Conservation (phyloP, 2,113 vertebrate genomes). For the Sander vitreus region DNA sequence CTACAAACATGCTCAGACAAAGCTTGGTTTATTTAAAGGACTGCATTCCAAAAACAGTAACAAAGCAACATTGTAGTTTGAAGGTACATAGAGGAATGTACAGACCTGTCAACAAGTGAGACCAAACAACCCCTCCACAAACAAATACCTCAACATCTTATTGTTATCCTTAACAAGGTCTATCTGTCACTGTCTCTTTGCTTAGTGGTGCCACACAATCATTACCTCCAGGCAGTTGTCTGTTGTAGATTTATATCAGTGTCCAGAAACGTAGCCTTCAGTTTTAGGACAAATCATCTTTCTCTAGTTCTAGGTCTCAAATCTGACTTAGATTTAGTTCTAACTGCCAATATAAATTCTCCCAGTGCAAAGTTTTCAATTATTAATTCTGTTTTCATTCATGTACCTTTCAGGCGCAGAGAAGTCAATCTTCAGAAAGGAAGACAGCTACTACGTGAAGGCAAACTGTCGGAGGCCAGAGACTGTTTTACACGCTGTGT, state of each 20-base stretch:
- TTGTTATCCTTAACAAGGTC: background rate
- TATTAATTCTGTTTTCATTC: background rate
- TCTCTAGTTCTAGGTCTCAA: background rate
- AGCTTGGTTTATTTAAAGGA: background rate
- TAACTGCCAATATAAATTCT: no score
- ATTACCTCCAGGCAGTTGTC: background rate
- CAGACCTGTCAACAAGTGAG: constrained; percentile 1
- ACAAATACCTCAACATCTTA: background rate
- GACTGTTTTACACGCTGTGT: constrained; percentile 93
- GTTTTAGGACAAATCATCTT: background rate
- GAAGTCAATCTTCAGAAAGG: constrained; percentile 92
- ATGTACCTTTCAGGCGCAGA: constrained; percentile 86
- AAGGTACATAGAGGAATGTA: constrained; percentile 15
- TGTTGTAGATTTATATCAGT: background rate
- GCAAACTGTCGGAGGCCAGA: constrained; percentile 91
- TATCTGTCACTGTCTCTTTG: background rate
- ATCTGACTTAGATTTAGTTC: background rate
- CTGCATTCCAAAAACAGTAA: constrained; percentile 22
- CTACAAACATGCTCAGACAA: constrained; percentile 31
- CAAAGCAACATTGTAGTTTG: constrained; percentile 19
- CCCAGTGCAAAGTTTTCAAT: no score
- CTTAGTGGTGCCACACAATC: background rate
- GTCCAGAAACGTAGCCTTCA: background rate
- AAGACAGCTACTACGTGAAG: constrained; percentile 92
- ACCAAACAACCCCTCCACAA: background rate